Conservation (phyloP, 2,888 invertebrate genomes). For the Drosophila aldrichi region DNA sequence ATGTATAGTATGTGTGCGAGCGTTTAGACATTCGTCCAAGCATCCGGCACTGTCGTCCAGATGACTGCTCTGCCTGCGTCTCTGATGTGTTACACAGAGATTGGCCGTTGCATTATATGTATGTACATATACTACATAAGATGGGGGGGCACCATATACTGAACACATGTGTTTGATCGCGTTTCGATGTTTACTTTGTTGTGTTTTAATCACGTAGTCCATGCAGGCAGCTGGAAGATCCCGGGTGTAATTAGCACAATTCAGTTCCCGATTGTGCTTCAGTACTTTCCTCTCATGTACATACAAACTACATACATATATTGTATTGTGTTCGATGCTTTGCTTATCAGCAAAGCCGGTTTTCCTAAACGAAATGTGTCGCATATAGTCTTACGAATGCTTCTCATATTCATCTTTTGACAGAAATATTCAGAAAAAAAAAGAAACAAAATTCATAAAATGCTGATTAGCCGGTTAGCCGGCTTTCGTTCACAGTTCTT, state of each 20-base stretch:
- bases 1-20: not conserved
- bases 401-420: slow-evolving; percentile 25
- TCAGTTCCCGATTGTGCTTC: slow-evolving; percentile 45
- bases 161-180: slow-evolving; percentile 51
- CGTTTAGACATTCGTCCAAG: slow-evolving; percentile 35
- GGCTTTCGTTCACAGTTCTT: slow-evolving; percentile 43
- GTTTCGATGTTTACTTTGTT: slow-evolving; percentile 38
- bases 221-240: slow-evolving; percentile 10
- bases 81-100: slow-evolving; percentile 57
- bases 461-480: slow-evolving; percentile 69
- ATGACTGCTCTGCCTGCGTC: slow-evolving; percentile 36
- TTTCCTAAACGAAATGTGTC: slow-evolving; percentile 24
- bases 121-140: slow-evolving; percentile 4
- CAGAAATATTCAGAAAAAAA: slow-evolving; percentile 9
- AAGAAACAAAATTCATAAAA: slow-evolving; percentile 3
- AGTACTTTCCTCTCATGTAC: slow-evolving; percentile 42
- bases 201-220: slow-evolving; percentile 64
- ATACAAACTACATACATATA: not conserved
- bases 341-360: slow-evolving; percentile 58
- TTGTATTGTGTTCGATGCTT: slow-evolving; percentile 16
- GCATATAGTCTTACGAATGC: slow-evolving; percentile 13
- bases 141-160: slow-evolving; percentile 54
- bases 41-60: slow-evolving; percentile 67
- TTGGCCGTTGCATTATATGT: slow-evolving; percentile 46
- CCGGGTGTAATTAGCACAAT: slow-evolving; percentile 57